Percentiles rank a stretch among this genome's conserved stretches.
These are phyloP conservation scores for Charina bottae DNA, from an alignment of 2,113 vertebrate species.

Conservation along the genomic window DNA sequence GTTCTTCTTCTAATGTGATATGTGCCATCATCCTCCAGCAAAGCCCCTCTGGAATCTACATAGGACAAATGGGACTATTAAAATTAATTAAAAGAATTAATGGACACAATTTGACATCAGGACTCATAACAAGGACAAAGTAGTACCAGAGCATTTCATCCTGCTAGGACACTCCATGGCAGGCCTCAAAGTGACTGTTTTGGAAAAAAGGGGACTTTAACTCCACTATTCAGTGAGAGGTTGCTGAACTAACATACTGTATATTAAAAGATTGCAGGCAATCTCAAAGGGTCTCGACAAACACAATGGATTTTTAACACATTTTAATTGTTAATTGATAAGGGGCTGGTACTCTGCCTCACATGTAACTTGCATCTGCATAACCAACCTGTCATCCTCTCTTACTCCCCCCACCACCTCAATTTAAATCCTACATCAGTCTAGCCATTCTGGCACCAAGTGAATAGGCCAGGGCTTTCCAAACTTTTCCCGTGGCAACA, in stretches of 20 bases:
- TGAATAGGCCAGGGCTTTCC: no score
- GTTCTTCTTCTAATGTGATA: background rate
- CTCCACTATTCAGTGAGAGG: background rate
- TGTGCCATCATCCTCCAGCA: background rate
- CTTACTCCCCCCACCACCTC: background rate
- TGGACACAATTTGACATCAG: background rate
- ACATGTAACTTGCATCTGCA: background rate
- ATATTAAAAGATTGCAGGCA: background rate
- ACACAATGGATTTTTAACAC: background rate
- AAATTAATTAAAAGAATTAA: background rate
- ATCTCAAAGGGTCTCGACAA: background rate
- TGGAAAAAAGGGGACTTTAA: background rate
- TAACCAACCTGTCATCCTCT: background rate
- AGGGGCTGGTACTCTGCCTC: background rate
- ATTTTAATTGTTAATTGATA: background rate
- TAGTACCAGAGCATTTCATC: background rate
- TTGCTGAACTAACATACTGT: background rate
- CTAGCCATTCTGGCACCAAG: background rate
- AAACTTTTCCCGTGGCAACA: no score
- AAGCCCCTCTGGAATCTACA: background rate
- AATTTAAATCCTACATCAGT: background rate
- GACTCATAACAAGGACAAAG: background rate
- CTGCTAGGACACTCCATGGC: background rate
- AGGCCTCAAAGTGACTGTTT: background rate
- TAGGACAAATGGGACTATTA: background rate